Percentiles rank a stretch among this genome's conserved stretches.
These are phyloP conservation scores for Limnothrissa miodon DNA, from an alignment of 2,113 vertebrate species.

Conservation along the genomic window DNA sequence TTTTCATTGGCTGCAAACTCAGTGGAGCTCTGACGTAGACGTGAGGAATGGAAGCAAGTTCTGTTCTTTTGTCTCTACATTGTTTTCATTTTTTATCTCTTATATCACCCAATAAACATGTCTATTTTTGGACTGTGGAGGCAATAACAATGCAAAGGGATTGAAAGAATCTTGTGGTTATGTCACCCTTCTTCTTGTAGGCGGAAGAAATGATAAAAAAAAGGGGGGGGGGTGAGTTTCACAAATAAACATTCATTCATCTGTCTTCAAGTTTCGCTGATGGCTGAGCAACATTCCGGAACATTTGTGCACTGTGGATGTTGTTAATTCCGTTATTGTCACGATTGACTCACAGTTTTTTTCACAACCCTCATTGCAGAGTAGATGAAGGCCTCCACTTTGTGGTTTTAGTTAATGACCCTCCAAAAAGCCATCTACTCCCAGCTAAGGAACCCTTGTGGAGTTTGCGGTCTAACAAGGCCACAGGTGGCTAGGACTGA, in stretches of 20 bases:
- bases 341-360: neutral
- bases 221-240: neutral
- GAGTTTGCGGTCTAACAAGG: neutral
- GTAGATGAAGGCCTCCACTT: neutral
- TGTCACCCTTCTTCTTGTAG: neutral
- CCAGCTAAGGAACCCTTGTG: neutral
- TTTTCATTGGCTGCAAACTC: neutral
- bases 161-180: neutral
- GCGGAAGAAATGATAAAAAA: neutral
- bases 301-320: neutral
- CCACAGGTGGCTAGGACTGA: neutral
- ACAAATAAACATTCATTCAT: neutral
- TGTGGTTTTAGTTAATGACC: neutral
- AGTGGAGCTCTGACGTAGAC: neutral
- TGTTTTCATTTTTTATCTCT: neutral
- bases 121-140: neutral
- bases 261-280: neutral
- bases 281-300: neutral
- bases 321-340: conserved; percentile 11
- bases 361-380: neutral
- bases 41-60: neutral
- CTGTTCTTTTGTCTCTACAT: neutral
- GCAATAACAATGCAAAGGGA: neutral
- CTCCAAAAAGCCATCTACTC: neutral
- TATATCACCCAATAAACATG: neutral